Base-by-base conservation (phyloP, 2,888 invertebrate genomes). In the Azorinus chamasolen region DNA sequence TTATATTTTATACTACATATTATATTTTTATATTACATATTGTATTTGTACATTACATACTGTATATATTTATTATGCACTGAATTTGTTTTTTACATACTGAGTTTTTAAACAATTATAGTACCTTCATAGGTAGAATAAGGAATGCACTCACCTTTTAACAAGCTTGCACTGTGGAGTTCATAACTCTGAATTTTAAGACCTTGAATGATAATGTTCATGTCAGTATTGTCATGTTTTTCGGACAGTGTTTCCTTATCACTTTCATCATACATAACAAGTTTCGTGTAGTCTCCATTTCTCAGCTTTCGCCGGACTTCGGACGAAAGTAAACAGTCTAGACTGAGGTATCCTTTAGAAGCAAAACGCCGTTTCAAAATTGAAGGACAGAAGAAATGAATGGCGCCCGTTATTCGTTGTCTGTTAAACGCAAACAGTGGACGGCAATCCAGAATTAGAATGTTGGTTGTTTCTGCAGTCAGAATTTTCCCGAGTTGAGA, bases 331-430 rank as follows among this genome's bases (percentile, higher is more conserved):
- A 79, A 59, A 18, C 61, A 62, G 39, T 79, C 74, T 14, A 79
- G 64, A 22, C 54, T 65, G 10, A 79, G 54, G 18, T 45, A 66
- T 16, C 79, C 79, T 32, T 74, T 74, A 6, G 66, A 68, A 20
- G 50, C 70, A 37, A 75, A 74, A 24, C 79, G 65, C 22, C 79
- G 79, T 64, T 87, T 88, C 18, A 91, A 66, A 22, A 91, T 87
- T 1, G 90, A 87, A 5, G 90, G 89, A 51, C 87, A 90, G 75
- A 87, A 88, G 16, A 89, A 83, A 63, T 89, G 89, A n/a, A 81
- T 79, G 18, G 90, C 83, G 12, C 86, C 81, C 1, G 62, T 55
- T 18, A 89, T 85, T 51, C 88, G 85, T 51, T 85, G 84, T 16
- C 72, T 72, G 65, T 88, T 89, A 73, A 83, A 89, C 25, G 83